Base-by-base conservation (phyloP, 2,113 vertebrate species). In the Copsychus sechellarum region DNA sequence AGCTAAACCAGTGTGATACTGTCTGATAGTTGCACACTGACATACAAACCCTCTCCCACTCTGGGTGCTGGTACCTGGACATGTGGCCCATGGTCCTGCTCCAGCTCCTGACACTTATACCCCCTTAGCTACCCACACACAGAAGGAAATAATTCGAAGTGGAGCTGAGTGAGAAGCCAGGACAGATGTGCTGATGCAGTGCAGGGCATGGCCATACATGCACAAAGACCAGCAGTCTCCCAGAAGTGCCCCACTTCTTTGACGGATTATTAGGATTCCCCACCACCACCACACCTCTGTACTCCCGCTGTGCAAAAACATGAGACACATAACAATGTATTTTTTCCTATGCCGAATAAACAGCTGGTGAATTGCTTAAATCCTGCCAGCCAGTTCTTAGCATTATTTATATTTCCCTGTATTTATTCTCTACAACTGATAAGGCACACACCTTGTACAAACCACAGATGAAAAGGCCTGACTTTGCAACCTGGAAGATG, bases 81-180 rank as follows among this genome's bases (percentile, higher is more conserved):
- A 20, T 0, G 0, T 26, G 20, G 54, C 22, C 19, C 42, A 22
- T 3, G 3, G 13, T 40, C 11, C 13, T 42, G 25, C 38, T 57
- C 22, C 22, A 45, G 38, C 28, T 73, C 33, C 53, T 81, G 43
- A 9, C 34, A 17, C 43, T 15, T n/a, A 8, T 1, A 20, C 5
- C 12, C 8, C 17, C 4, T 26, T 21, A 6, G 9, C 5, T 28
- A 5, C 23, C 26, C 14, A 23, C 4, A 14, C 3, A 9, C 7
- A 33, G 21, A 33, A 48, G 70, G 29, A 57, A 91, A 66, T 38
- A 16, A 34, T 48, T 43, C 14, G 2, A 53, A 69, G 43, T 22
- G 5, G 53, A 81, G 25, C 3, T 7, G 28, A 57, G 18, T 10
- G 48, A 62, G 43, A 85, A 73, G 43, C 16, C 54, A 45, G 60